Evolutionary conservation across 2,113 vertebrate species (phyloP).

Genomic region (Podocnemis expansa): DNA sequence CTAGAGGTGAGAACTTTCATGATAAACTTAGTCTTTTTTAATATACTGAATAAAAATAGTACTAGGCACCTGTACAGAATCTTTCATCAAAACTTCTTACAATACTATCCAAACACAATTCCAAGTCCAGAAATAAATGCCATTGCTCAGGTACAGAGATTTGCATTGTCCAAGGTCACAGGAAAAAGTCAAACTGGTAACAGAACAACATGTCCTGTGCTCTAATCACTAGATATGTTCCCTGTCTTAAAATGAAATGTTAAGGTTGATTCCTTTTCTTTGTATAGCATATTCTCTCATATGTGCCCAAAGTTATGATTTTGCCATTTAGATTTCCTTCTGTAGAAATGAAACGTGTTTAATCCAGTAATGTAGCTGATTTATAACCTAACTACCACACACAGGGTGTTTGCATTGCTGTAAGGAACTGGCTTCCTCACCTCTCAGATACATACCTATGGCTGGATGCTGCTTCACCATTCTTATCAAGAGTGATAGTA

Average conservation of each 20-base stretch:
- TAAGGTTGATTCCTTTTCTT: accelerated
- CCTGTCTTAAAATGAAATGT: not conserved
- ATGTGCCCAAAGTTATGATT: not conserved
- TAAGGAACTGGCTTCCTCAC: too few species aligned
- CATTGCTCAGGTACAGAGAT: not conserved
- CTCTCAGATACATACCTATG: too few species aligned
- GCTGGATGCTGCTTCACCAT: too few species aligned
- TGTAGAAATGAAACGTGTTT: not conserved
- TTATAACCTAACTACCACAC: too few species aligned
- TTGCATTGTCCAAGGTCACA: not conserved
- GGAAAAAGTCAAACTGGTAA: not conserved
- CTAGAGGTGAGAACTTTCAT: not conserved
- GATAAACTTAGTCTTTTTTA: not conserved
- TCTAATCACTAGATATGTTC: not conserved
- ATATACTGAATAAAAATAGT: not conserved
- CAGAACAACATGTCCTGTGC: not conserved
- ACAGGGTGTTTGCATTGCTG: too few species aligned
- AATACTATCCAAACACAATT: not conserved
- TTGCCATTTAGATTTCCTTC: not conserved
- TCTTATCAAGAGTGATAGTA: too few species aligned
- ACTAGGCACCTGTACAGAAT: not conserved
- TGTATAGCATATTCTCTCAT: not conserved
- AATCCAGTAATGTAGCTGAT: not conserved
- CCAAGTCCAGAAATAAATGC: not conserved
- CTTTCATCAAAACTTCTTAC: not conserved